Conservation (phyloP, 2,888 invertebrate species). For the Piscicola geometra region DNA sequence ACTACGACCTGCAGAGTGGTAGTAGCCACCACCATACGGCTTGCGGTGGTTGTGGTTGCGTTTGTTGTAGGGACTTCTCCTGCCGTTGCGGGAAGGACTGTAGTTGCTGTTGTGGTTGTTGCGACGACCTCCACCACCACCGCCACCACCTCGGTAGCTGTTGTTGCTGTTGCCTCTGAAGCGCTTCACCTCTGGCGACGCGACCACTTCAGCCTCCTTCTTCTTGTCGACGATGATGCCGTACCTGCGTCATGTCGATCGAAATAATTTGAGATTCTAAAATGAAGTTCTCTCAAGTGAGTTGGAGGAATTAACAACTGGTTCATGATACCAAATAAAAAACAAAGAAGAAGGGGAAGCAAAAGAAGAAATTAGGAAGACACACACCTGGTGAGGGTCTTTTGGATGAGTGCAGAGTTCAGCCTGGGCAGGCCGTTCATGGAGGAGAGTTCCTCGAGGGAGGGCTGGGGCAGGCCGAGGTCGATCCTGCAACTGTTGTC, state of each 20-base stretch:
- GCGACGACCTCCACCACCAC: neutral
- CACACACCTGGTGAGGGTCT: constrained; percentile 26
- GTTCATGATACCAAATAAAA: neutral
- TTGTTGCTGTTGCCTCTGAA: neutral
- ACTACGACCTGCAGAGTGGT: neutral
- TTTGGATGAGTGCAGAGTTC: constrained; percentile 13
- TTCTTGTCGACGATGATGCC: neutral
- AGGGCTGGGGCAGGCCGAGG: constrained; percentile 25
- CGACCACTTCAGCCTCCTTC: neutral
- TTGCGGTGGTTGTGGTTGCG: neutral
- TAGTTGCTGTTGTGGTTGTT: too few relatives aligned
- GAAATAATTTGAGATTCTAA: too few relatives aligned
- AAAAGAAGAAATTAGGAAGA: neutral
- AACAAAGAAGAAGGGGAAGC: neutral
- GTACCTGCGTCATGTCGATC: neutral
- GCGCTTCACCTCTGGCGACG: neutral
- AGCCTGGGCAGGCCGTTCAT: constrained; percentile 32
- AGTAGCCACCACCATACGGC: neutral
- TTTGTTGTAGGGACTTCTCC: neutral
- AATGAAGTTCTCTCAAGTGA: too few relatives aligned
- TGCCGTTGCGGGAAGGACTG: neutral
- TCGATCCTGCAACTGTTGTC: constrained; percentile 32
- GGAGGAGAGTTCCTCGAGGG: constrained; percentile 30
- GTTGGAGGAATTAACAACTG: too few relatives aligned
- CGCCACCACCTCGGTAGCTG: too few relatives aligned